These are phyloP conservation scores for Bombus cullumanus DNA, from an alignment of 1,140 invertebrate species.

Conservation along the genomic window DNA sequence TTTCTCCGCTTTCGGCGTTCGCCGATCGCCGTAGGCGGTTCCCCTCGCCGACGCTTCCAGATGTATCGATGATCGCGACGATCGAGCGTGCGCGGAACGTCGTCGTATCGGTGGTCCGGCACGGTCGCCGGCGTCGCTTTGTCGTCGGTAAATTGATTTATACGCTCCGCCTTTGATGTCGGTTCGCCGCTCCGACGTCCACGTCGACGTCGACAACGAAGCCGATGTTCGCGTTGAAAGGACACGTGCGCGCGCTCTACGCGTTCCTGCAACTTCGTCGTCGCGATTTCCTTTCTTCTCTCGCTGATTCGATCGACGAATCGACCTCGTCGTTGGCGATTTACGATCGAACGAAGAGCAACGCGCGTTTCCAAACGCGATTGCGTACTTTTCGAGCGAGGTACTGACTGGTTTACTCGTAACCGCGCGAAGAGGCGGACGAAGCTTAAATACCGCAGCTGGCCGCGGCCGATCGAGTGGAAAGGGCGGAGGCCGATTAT, in stretches of 20 bases:
- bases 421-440: no score
- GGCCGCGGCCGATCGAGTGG: not conserved
- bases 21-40: not conserved
- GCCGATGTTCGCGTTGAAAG: constrained; percentile 39
- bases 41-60: constrained; percentile 30
- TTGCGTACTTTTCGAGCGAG: fast-evolving
- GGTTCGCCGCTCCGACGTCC: constrained; percentile 55
- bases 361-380: no score
- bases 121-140: constrained; percentile 64
- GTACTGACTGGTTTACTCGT: fast-evolving
- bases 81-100: constrained; percentile 70
- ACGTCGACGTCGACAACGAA: constrained; percentile 18
- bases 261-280: not conserved
- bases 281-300: not conserved
- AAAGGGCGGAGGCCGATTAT: not conserved
- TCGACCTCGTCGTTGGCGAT: not conserved
- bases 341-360: not conserved
- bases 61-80: constrained; percentile 70
- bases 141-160: constrained; percentile 73
- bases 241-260: no score
- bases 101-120: constrained; percentile 51
- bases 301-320: not conserved
- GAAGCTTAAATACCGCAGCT: no score
- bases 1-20: not conserved
- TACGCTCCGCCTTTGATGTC: constrained; percentile 70